Evolutionary conservation across 2,797 vertebrate genomes (phyloP).

Genomic region (Harpagifer antarcticus): DNA sequence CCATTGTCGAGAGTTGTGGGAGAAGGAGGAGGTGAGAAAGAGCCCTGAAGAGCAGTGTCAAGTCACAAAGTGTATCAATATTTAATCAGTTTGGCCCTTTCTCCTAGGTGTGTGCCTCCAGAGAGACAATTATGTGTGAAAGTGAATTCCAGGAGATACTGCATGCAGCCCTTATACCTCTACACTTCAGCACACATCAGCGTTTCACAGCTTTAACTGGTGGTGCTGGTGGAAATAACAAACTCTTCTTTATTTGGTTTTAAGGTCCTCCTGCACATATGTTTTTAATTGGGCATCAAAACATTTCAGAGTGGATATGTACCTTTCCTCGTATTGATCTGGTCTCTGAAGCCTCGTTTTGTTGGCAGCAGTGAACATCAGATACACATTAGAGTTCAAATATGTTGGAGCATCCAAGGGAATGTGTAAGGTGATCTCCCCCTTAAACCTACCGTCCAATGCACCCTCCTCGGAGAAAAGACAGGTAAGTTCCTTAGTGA

Average conservation of each 20-base stretch:
- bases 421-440: neutral
- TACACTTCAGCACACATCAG: neutral
- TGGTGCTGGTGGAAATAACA: neutral
- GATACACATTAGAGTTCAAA: neutral
- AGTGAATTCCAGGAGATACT: constrained; percentile 7
- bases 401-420: neutral
- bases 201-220: neutral
- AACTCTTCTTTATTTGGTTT: constrained; percentile 1
- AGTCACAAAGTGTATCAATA: constrained; percentile 42
- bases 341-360: constrained; percentile 3
- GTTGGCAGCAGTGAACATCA: constrained; percentile 24
- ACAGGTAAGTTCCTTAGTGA: neutral
- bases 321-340: constrained; percentile 38
- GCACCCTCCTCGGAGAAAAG: neutral
- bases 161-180: constrained; percentile 14
- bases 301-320: constrained; percentile 14
- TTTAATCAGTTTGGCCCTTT: constrained; percentile 49
- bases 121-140: constrained; percentile 35
- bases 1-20: neutral
- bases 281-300: constrained; percentile 27
- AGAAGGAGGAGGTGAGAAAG: constrained; percentile 20
- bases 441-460: neutral
- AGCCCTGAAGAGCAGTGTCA: constrained; percentile 8
- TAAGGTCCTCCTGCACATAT: neutral
- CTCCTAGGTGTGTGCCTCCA: constrained; percentile 11